Evolutionary conservation across 2,888 invertebrate species (phyloP).

Genomic region (Drosophila emarginata): DNA sequence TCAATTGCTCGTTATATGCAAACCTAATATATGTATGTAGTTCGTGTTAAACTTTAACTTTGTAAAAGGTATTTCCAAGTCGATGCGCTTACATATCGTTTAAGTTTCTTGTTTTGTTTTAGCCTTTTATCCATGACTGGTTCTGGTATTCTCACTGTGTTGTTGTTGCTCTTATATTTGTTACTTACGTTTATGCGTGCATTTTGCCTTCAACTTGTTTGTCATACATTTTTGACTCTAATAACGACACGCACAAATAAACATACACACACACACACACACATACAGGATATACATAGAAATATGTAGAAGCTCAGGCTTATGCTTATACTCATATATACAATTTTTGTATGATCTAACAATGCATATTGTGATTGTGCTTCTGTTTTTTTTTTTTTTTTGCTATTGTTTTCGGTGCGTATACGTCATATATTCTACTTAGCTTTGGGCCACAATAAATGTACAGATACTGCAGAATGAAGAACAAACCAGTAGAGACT

Average conservation of each 20-base stretch:
- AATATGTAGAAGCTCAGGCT: neutral
- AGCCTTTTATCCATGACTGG: conserved; percentile 11
- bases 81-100: neutral
- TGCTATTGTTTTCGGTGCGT: conserved; percentile 27
- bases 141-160: conserved; percentile 2
- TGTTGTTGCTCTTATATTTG: neutral
- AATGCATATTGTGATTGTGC: conserved; percentile 47
- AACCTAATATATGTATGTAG: too few species aligned
- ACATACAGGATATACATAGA: neutral
- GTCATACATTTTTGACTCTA: conserved; percentile 60
- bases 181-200: conserved; percentile 54
- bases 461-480: conserved; percentile 4
- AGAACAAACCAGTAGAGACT: neutral
- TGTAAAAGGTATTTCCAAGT: neutral
- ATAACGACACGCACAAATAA: conserved; percentile 45
- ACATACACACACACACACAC: conserved; percentile 32
- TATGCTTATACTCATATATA: conserved; percentile 33
- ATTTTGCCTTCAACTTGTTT: conserved; percentile 63
- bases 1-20: too few species aligned
- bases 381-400: conserved; percentile 2
- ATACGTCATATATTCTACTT: conserved; percentile 53
- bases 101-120: conserved; percentile 11
- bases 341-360: conserved; percentile 37
- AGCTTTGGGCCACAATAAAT: conserved; percentile 29
- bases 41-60: neutral